Percentiles rank a stretch among this genome's conserved stretches.
These are phyloP conservation scores for Mercenaria mercenaria DNA, from an alignment of 1,140 invertebrate species.

Conservation along the genomic window DNA sequence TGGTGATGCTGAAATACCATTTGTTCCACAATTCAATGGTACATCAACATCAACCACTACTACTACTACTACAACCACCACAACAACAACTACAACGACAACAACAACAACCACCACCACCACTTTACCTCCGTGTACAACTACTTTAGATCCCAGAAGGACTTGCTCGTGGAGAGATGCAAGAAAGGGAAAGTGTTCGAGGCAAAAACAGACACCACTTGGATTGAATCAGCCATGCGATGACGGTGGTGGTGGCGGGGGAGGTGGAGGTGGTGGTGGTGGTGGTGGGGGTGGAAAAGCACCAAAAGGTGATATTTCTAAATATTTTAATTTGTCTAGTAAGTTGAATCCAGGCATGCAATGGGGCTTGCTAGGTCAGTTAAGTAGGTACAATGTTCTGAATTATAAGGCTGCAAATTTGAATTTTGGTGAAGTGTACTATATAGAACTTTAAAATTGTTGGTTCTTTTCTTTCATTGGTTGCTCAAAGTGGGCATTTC, in stretches of 20 bases:
- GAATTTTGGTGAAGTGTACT: too few species aligned
- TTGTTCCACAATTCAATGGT: neutral
- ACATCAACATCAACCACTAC: slow-evolving; percentile 15
- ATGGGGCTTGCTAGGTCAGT: too few species aligned
- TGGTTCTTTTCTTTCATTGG: too few species aligned
- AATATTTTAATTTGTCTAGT: too few species aligned
- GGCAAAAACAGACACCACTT: neutral
- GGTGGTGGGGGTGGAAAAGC: slow-evolving; percentile 12
- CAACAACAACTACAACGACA: slow-evolving; percentile 58
- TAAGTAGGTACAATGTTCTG: too few species aligned
- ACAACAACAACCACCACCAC: slow-evolving; percentile 54
- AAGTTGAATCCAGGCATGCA: too few species aligned
- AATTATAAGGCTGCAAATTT: too few species aligned
- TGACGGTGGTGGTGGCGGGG: neutral
- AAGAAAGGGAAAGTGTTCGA: neutral
- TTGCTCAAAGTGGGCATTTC: too few species aligned
- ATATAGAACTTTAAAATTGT: too few species aligned
- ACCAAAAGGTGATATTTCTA: too few species aligned
- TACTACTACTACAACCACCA: slow-evolving; percentile 60
- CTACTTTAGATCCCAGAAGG: slow-evolving; percentile 36
- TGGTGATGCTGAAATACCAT: slow-evolving; percentile 40
- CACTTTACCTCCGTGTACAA: slow-evolving; percentile 41
- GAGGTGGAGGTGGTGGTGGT: slow-evolving; percentile 10
- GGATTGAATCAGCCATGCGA: slow-evolving; percentile 31
- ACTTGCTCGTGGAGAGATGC: neutral